phyloP scores from a whole-genome alignment of 2,888 invertebrate genomes.

The Eristalis tenax region DNA sequence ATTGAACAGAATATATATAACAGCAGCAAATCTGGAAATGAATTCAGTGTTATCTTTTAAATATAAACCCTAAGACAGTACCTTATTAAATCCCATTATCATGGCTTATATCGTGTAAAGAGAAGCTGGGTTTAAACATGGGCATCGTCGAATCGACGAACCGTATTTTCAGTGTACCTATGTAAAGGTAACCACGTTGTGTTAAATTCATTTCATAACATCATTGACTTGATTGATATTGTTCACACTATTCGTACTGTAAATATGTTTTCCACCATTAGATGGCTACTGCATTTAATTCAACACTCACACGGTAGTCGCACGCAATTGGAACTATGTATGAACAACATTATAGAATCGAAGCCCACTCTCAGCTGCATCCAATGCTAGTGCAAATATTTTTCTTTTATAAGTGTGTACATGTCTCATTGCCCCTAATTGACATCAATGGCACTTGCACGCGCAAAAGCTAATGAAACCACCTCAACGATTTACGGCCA shows the following conservation, averaged over 20 bases:
- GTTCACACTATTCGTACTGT: neutral
- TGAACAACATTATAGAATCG: neutral
- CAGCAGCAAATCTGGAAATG: no score
- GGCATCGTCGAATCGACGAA: no score
- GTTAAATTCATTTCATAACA: no score
- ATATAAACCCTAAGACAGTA: no score
- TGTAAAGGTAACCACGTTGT: no score
- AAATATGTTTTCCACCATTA: neutral
- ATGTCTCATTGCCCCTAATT: conserved; percentile 2
- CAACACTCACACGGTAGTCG: neutral
- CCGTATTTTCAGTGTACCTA: no score
- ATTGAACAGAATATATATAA: no score
- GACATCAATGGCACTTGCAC: conserved; percentile 1
- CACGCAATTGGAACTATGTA: neutral
- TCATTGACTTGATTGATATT: no score
- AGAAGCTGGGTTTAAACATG: no score
- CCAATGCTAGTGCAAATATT: neutral
- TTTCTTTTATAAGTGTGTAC: neutral
- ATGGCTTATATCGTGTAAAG: no score
- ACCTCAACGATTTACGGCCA: conserved; percentile 13
- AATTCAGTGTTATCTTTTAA: no score
- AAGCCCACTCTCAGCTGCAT: neutral
- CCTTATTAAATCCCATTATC: no score
- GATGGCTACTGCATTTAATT: neutral
- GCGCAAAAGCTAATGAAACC: conserved; percentile 13